Evolutionary conservation across 1,140 invertebrate species (phyloP), one percentile per base, ranked within the genome.

Genomic region (Trichonephila clavata): DNA sequence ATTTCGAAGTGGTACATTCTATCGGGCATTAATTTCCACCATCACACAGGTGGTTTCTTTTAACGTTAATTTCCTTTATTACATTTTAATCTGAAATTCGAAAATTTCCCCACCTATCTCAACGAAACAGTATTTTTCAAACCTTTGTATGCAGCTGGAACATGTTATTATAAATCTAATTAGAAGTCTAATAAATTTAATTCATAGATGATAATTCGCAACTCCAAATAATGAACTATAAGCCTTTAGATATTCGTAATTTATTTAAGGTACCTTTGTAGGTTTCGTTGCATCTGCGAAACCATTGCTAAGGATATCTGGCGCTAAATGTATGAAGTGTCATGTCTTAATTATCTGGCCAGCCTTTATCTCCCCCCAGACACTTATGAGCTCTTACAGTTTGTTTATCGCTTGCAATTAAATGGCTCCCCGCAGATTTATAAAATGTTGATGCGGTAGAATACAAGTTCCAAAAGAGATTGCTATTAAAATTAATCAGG

Each of bases 221-320:
- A 20, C 27, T 27, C 68, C 27, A 27, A 32, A 32, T 27, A 77
- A 77, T 77, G 32, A 77, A 77, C 68, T 27, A 77, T 77, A 27
- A 77, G 32, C 27, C 68, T 14, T 77, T 39, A 77, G 68, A 77
- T 77, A 77, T 77, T 27, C 68, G 39, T 77, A 77, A 77, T 77
- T 77, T 32, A 77, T 32, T 16, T 20, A 32, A 18, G 68, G 68
- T 77, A 18, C 16, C 68, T 39, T 32, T 77, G 21, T 13, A 21
- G n/a, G n/a, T n/a, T 65, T 21, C 63, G 10, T n/a, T 27, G 63
- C n/a, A 68, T 50, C 5, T 50, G 16, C 14, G 60, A 61, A 61
- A 21, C 6, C 60, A 61, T 18, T 20, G 43, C 63, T 21, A 7
- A 21, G 63, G 68, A 77, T 32, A 77, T 16, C 8, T 27, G 16